Conservation (phyloP, 2,888 invertebrate species). For the Andrena bucephala region DNA sequence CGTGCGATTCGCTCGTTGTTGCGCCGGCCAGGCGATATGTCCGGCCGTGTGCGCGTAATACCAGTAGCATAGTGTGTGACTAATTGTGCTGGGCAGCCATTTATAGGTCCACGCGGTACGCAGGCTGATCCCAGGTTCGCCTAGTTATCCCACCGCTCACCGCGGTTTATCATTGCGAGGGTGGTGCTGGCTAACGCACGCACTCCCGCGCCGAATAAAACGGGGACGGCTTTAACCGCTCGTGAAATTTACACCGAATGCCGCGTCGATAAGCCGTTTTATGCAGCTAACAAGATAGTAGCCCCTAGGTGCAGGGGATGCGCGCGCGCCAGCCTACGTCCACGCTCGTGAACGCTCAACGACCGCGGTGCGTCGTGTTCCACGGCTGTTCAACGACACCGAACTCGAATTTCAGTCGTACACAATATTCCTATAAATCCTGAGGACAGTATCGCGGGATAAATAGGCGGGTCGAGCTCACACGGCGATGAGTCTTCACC, state of each 20-base stretch:
- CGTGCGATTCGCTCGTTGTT: slow-evolving; percentile 40
- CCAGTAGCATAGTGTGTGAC: slow-evolving; percentile 68
- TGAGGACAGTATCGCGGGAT: background rate
- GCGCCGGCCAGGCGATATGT: slow-evolving; percentile 28
- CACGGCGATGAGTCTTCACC: background rate
- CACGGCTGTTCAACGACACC: slow-evolving; percentile 2
- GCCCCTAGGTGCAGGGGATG: background rate
- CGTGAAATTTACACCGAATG: slow-evolving; percentile 39
- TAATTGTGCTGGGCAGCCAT: slow-evolving; percentile 69
- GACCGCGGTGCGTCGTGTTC: slow-evolving; percentile 3
- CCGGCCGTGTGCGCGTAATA: slow-evolving; percentile 57
- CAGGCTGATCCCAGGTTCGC: slow-evolving; percentile 61
- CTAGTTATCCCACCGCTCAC: slow-evolving; percentile 64
- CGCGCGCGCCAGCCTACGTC: background rate
- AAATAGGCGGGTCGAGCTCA: background rate
- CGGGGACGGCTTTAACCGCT: slow-evolving; percentile 31
- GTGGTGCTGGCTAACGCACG: slow-evolving; percentile 4
- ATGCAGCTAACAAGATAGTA: slow-evolving; percentile 39
- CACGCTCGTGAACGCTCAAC: slow-evolving; percentile 12
- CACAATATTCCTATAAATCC: slow-evolving; percentile 43
- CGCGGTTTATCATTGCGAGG: slow-evolving; percentile 58
- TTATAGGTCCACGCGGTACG: slow-evolving; percentile 67
- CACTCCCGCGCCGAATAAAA: slow-evolving; percentile 44
- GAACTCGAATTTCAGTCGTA: slow-evolving; percentile 36
- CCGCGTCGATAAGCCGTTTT: slow-evolving; percentile 46